These are phyloP conservation scores for Stenurella melanura DNA, from an alignment of 2,888 invertebrate genomes.

Conservation along the genomic window DNA sequence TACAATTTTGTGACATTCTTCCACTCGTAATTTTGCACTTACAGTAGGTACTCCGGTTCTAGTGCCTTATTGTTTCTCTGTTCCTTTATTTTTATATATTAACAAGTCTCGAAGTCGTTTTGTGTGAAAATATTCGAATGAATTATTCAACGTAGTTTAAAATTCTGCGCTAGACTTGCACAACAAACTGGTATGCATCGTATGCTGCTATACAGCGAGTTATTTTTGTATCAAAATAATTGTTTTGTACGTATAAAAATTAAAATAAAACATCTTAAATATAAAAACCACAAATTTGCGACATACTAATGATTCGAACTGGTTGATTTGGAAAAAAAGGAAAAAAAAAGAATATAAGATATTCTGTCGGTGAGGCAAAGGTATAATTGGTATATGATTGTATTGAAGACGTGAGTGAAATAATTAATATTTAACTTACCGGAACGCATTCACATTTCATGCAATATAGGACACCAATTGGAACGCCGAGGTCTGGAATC, in stretches of 20 bases:
- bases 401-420: slow-evolving; percentile 14
- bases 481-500: slow-evolving; percentile 94
- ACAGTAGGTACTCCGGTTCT: background rate
- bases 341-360: background rate
- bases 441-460: slow-evolving; percentile 95
- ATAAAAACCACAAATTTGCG: slow-evolving; percentile 12
- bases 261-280: slow-evolving; percentile 13
- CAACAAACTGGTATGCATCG: slow-evolving; percentile 55
- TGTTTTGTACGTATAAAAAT: slow-evolving; percentile 43
- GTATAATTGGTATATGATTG: slow-evolving; percentile 25
- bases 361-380: slow-evolving; percentile 22
- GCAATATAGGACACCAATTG: slow-evolving; percentile 96
- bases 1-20: background rate
- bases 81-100: slow-evolving; percentile 44
- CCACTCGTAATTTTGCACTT: background rate
- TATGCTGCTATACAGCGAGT: slow-evolving; percentile 37
- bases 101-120: slow-evolving; percentile 49
- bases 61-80: slow-evolving; percentile 18
- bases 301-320: slow-evolving; percentile 17
- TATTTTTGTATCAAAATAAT: slow-evolving; percentile 45
- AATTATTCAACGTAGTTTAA: slow-evolving; percentile 59
- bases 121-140: slow-evolving; percentile 59
- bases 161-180: slow-evolving; percentile 58
- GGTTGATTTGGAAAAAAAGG: slow-evolving; percentile 11
- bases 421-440: slow-evolving; percentile 80